Percentiles rank a stretch among this genome's conserved stretches.
Evolutionary conservation across 2,113 vertebrate species (phyloP).

Genomic region (Perca schrenkii): DNA sequence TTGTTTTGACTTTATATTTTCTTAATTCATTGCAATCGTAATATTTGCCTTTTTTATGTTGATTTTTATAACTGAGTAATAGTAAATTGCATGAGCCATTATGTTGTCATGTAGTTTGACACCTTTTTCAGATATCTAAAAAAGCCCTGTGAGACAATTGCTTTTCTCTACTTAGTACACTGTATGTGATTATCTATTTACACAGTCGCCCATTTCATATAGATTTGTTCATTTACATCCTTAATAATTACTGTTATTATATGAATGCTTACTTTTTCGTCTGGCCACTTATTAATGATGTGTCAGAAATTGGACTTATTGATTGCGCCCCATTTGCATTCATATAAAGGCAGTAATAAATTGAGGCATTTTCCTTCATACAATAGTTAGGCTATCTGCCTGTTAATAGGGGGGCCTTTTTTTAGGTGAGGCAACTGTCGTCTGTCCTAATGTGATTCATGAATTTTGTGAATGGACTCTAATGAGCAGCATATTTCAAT

Average conservation of each 20-base stretch:
- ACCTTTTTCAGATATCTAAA: constrained; percentile 17
- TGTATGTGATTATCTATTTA: background rate
- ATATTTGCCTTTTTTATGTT: background rate
- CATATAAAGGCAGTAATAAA: constrained; percentile 61
- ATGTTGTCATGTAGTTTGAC: constrained; percentile 25
- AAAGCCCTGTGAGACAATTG: background rate
- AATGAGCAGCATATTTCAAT: constrained; percentile 80
- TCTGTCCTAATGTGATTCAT: constrained; percentile 74
- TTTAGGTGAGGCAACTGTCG: constrained; percentile 66
- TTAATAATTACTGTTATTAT: constrained; percentile 14
- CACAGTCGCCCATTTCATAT: background rate
- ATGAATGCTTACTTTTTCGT: constrained; percentile 14
- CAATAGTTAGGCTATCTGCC: constrained; percentile 61
- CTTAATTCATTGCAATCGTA: background rate
- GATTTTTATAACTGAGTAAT: constrained; percentile 7
- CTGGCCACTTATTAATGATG: constrained; percentile 42
- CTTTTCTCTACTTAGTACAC: background rate
- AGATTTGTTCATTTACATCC: constrained; percentile 20
- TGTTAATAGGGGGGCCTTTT: constrained; percentile 70
- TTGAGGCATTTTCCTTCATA: constrained; percentile 58
- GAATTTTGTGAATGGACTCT: constrained; percentile 71
- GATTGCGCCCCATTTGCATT: constrained; percentile 70
- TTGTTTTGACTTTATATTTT: background rate
- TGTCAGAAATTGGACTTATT: constrained; percentile 48
- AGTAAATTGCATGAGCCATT: background rate